A percentile compares a stretch with the other conserved stretches of the same genome.
These are phyloP conservation scores for Papilio glaucus DNA, from an alignment of 1,140 invertebrate species.

Conservation along the genomic window DNA sequence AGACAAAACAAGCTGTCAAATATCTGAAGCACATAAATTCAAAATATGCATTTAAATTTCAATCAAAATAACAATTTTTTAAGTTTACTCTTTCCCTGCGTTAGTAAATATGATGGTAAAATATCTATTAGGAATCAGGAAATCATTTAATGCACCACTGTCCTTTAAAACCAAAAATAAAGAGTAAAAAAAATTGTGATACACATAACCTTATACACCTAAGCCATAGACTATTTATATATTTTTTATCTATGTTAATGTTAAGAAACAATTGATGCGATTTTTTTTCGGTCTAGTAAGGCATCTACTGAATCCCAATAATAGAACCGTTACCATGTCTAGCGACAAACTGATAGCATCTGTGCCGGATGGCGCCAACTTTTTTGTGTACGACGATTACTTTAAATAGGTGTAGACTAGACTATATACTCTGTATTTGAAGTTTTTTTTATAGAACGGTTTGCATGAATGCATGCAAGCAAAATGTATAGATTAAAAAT, in stretches of 20 bases:
- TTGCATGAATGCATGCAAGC: background rate
- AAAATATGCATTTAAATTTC: no score
- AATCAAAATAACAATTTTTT: no score
- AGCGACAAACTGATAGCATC: slow-evolving; percentile 19
- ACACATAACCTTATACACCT: no score
- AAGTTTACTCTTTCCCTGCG: no score
- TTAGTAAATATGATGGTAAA: no score
- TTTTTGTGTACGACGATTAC: background rate
- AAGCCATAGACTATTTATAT: no score
- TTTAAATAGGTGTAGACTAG: background rate
- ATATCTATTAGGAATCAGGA: no score
- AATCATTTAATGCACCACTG: no score
- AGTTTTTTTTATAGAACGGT: background rate
- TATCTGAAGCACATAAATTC: background rate
- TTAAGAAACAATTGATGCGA: background rate
- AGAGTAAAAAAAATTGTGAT: no score
- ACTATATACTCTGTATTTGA: background rate
- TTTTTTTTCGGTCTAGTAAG: background rate
- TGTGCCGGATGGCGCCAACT: slow-evolving; percentile 10
- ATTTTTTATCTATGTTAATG: no score
- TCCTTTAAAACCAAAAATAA: no score
- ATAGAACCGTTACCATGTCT: slow-evolving; percentile 15
- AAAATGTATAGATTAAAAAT: background rate
- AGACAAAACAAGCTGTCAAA: background rate
- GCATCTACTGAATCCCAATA: background rate